Base-by-base conservation (phyloP, 2,113 vertebrate genomes). In the Ceyx melanurus region DNA sequence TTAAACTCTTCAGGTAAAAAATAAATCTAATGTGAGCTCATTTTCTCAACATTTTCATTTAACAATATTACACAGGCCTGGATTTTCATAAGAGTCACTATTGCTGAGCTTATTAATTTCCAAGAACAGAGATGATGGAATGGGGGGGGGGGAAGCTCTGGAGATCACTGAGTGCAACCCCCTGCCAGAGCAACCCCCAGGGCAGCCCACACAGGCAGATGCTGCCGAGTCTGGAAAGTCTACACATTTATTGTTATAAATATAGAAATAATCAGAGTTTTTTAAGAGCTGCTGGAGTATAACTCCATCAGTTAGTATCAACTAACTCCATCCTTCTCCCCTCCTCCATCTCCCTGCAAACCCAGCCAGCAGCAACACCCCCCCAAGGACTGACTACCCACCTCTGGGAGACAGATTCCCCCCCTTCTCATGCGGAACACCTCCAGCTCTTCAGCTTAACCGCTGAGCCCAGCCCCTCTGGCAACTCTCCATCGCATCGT, bases 401-500 rank as follows among this genome's bases (percentile, higher is more conserved):
- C 65, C 61, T 71, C 90, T n/a, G 21, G 9, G 71, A 90, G 53
- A 70, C 37, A 14, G 40, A 72, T 87, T 96, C 74, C 64, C 74
- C 72, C 29, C 96, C 93, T 97, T 92, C 95, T 82, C 71, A 76
- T 90, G 91, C 73, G 43, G 74, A 68, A 77, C 96, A 84, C 97
- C 96, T 95, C 89, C 95, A 96, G 95, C 90, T 83, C 95, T 94
- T 66, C 97, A 94, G 94, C 96, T 97, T 96, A 97, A 96, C 93
- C 79, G 93, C 89, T 96, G 97, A 96, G 96, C 97, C 97, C 89
- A 80, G 90, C 90, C 86, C 94, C 96, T 96, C 97, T 97, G 85
- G 89, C 96, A 93, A 95, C 89, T 97, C 97, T 97, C 97, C 97
- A 96, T 96, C 94, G 91, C 97, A 98, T 97, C 94, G 97, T 97